A percentile compares a stretch with the other conserved stretches of the same genome.
Evolutionary conservation across 2,113 vertebrate species (phyloP).

Genomic region (Camarhynchus parvulus): DNA sequence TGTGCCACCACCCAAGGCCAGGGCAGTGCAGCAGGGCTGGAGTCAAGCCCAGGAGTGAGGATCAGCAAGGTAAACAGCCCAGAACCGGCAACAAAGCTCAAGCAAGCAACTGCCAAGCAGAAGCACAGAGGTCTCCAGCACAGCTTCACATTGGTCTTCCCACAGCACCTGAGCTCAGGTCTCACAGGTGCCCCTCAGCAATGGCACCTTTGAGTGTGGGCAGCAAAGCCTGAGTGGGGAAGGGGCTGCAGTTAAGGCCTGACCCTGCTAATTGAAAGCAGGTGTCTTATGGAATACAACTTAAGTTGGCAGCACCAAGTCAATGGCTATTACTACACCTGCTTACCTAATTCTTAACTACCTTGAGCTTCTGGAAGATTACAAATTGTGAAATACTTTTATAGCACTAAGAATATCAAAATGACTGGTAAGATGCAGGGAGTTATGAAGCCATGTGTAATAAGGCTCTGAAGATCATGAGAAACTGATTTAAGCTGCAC

Average conservation of each 20-base stretch:
- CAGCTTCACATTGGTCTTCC: background rate
- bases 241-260: background rate
- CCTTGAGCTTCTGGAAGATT: background rate
- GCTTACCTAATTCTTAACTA: background rate
- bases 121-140: background rate
- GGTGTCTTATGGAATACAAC: background rate
- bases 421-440: background rate
- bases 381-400: background rate
- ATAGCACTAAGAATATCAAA: background rate
- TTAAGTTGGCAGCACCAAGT: background rate
- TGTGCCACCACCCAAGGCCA: background rate
- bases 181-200: background rate
- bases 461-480: background rate
- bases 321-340: background rate
- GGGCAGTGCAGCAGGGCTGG: accelerated
- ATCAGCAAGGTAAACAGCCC: background rate
- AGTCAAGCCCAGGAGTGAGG: background rate
- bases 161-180: background rate
- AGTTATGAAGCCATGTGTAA: background rate
- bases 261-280: background rate
- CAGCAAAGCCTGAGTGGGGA: background rate
- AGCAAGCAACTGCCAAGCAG: background rate
- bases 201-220: background rate
- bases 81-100: background rate
- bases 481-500: background rate